Evolutionary conservation across 2,113 vertebrate species (phyloP).

Genomic region (Coreoperca whiteheadi): DNA sequence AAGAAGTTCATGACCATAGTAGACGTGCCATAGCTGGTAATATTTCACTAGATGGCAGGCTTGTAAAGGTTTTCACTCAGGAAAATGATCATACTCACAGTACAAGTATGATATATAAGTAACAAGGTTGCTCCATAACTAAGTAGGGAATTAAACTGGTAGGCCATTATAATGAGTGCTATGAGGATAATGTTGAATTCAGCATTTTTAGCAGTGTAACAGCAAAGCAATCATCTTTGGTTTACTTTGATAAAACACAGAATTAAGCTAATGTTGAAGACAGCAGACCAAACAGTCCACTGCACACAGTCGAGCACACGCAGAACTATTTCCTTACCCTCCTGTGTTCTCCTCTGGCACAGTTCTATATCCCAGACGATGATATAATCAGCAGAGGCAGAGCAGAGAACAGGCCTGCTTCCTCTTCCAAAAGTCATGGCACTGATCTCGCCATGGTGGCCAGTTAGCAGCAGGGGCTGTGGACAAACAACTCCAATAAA

Average conservation of each 20-base stretch:
- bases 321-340: constrained; percentile 78
- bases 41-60: constrained; percentile 39
- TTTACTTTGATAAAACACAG: background rate
- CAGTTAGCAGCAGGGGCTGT: constrained; percentile 83
- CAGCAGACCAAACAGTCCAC: background rate
- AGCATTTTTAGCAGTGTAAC: background rate
- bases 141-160: background rate
- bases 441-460: constrained; percentile 86
- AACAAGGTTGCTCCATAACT: background rate
- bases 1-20: background rate
- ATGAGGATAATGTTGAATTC: background rate
- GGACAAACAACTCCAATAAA: constrained; percentile 11
- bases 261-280: background rate
- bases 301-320: background rate
- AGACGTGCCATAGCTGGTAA: background rate
- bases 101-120: background rate
- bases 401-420: constrained; percentile 83
- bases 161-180: background rate
- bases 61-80: constrained; percentile 34
- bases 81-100: background rate
- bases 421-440: constrained; percentile 86
- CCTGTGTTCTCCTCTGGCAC: constrained; percentile 76
- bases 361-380: constrained; percentile 88
- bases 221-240: background rate
- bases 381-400: constrained; percentile 88